phyloP scores from a whole-genome alignment of 2,113 vertebrate species.

The Mirounga angustirostris region DNA sequence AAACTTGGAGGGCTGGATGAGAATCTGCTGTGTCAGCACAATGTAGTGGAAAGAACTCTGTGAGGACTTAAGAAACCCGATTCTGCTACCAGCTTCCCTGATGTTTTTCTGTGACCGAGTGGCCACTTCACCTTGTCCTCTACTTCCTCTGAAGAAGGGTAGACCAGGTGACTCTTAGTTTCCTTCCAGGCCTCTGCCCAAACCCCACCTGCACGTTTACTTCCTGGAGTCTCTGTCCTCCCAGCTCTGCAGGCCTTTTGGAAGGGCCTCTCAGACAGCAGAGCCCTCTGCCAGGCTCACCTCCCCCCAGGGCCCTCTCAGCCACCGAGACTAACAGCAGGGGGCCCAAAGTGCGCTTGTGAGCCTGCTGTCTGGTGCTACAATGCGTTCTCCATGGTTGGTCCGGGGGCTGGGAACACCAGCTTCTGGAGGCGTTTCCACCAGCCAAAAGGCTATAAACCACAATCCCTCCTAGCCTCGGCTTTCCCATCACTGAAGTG shows the following conservation, averaged over 20 bases:
- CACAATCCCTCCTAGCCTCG: neutral
- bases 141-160: neutral
- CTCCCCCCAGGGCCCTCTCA: neutral
- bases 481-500: neutral
- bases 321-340: neutral
- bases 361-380: neutral
- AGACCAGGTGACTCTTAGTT: neutral
- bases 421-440: neutral
- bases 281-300: neutral
- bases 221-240: too few species aligned
- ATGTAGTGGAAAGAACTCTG: neutral
- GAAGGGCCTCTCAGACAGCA: neutral
- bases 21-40: constrained; percentile 13
- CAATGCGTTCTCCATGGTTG: neutral
- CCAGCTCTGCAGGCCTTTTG: neutral
- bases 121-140: neutral
- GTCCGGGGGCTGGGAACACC: neutral
- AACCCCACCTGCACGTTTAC: fast-evolving
- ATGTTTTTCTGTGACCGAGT: neutral
- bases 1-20: neutral
- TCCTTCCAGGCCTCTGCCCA: neutral
- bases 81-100: neutral
- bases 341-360: neutral
- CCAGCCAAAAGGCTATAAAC: neutral
- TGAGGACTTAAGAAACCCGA: neutral